Evolutionary conservation across 2,797 vertebrate species (phyloP), one percentile per base, ranked within the genome.

Genomic region (Protosalanx chinensis): DNA sequence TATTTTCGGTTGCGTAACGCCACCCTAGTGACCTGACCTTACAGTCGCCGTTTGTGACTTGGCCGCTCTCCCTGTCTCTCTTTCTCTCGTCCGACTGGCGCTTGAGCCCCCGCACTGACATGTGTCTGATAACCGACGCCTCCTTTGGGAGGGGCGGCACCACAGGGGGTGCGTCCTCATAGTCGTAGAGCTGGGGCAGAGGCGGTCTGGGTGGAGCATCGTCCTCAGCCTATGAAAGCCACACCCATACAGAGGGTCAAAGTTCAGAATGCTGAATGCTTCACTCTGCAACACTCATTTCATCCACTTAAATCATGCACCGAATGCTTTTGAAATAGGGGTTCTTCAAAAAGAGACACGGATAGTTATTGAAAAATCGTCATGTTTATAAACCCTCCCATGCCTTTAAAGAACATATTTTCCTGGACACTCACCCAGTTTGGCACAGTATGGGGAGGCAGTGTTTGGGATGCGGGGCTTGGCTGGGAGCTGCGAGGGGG

Each of bases 41-140:
- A 16, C 88, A 90, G 74, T 98, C 97, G 82, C 96, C 97, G 0
- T 98, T 97, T 46, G 41, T 46, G 68, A 91, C 79, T 61, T 93
- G 94, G 6, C 94, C 95, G 0, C 91, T 84, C 75, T 98, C 97
- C 64, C 95, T 84, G 87, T 98, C 97, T 78, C 95, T 88, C 86
- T 95, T 97, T 85, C 96, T 95, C 89, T 96, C 97, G 0, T 98
- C 96, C 0, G 97, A 98, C 76, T 99, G 97, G 2, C 97, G 93
- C 76, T 98, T 99, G 32, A 98, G 93, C 53, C 97, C 97, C 1
- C 97, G 92, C 77, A 99, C 97, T 0, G 97, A 98, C 0, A 91
- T 97, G 85, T 98, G 97, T 68, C 97, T 94, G 88, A 97, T 95
- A 86, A 96, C 91, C 0, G 94, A 95, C 29, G 97, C 91, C 86